Conservation (phyloP, 92 coral and sea anemone genomes). For the Siderastrea radians region DNA sequence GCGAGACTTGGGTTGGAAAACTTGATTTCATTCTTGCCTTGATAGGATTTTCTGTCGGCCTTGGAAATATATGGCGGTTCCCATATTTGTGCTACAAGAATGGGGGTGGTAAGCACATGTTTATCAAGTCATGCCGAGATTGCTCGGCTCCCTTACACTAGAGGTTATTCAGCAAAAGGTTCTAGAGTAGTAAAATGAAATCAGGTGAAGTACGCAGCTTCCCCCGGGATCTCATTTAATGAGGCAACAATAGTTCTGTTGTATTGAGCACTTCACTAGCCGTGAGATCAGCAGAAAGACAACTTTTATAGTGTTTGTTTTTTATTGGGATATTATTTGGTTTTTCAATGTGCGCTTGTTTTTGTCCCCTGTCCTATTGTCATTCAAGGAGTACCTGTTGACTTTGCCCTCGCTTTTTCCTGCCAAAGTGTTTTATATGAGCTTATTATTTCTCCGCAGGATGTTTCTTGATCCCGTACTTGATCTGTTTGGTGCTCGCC, state of each 20-base stretch:
- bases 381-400: background rate
- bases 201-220: background rate
- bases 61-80: slow-evolving; percentile 96
- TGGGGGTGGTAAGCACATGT: slow-evolving; percentile 82
- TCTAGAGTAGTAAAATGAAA: no score
- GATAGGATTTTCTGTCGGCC: slow-evolving; percentile 92
- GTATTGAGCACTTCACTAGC: no score
- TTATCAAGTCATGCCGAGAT: background rate
- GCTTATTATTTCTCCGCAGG: slow-evolving; percentile 21
- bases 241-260: background rate
- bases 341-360: background rate
- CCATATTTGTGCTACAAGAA: slow-evolving; percentile 92
- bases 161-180: no score
- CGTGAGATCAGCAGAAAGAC: no score
- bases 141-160: background rate
- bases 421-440: no score
- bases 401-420: no score
- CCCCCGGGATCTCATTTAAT: no score
- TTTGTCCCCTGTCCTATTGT: background rate
- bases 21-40: slow-evolving; percentile 90
- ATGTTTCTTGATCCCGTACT: slow-evolving; percentile 76
- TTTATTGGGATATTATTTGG: background rate
- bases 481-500: slow-evolving; percentile 76
- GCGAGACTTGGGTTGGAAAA: slow-evolving; percentile 94
- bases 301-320: no score